These are phyloP conservation scores for Ernsta delagoae DNA, from an alignment of 2,888 invertebrate species.

Conservation along the genomic window DNA sequence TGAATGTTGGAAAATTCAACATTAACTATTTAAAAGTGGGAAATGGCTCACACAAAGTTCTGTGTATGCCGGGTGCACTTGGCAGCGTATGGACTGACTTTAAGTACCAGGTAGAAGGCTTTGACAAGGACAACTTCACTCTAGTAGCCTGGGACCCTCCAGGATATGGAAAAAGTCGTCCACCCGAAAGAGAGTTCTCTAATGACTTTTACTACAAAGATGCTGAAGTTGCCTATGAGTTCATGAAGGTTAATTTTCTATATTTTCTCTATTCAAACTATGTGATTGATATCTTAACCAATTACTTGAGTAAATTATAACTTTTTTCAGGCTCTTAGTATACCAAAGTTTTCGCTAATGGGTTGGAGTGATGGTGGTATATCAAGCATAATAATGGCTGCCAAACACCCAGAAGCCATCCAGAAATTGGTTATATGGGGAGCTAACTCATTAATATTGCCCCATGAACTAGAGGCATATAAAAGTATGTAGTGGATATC, in stretches of 20 bases:
- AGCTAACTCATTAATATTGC: slow-evolving; percentile 89
- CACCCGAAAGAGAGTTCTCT: slow-evolving; percentile 89
- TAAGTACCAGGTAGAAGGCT: slow-evolving; percentile 89
- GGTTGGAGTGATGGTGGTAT: slow-evolving; percentile 97
- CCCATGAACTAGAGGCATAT: slow-evolving; percentile 87
- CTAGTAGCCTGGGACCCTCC: slow-evolving; percentile 93
- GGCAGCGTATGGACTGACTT: slow-evolving; percentile 94
- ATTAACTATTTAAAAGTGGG: slow-evolving; percentile 86
- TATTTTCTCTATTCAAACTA: not conserved
- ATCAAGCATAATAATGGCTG: slow-evolving; percentile 90
- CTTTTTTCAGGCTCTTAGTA: slow-evolving; percentile 81
- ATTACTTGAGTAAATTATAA: too few species aligned
- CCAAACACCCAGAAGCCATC: slow-evolving; percentile 87
- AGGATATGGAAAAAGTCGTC: slow-evolving; percentile 93
- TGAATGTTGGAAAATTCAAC: slow-evolving; percentile 84
- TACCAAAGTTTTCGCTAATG: slow-evolving; percentile 89
- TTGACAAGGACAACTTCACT: slow-evolving; percentile 86
- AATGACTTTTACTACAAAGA: slow-evolving; percentile 90
- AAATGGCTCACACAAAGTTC: slow-evolving; percentile 83
- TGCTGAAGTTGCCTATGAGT: slow-evolving; percentile 87
- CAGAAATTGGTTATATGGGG: slow-evolving; percentile 92
- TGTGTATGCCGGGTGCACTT: slow-evolving; percentile 92
- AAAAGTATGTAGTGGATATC: slow-evolving; percentile 75
- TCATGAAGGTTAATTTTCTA: slow-evolving; percentile 87
- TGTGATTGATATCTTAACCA: not conserved